A percentile compares a stretch with the other conserved stretches of the same genome.
These are phyloP conservation scores for Pseudomyrmex dendroicus DNA, from an alignment of 1,140 invertebrate species.

Conservation along the genomic window DNA sequence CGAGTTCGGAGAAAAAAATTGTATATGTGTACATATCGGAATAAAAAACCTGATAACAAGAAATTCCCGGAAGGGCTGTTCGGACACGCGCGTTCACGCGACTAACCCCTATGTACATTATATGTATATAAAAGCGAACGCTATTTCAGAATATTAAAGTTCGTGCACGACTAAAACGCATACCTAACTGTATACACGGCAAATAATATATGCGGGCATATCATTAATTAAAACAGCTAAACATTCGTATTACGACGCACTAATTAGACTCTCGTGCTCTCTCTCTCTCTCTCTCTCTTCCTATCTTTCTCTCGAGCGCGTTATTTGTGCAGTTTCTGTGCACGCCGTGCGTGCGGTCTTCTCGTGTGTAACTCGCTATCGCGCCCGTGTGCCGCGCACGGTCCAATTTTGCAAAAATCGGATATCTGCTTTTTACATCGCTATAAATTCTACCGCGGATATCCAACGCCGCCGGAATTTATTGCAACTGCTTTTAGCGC, in stretches of 20 bases:
- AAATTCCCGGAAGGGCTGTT: neutral
- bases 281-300: too few relatives aligned
- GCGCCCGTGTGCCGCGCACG: neutral
- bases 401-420: conserved; percentile 49
- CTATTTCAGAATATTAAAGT: conserved; percentile 41
- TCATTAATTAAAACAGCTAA: conserved; percentile 56
- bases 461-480: conserved; percentile 33
- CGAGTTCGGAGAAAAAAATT: too few relatives aligned
- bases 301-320: neutral
- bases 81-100: neutral
- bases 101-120: neutral
- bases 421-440: conserved; percentile 54
- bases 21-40: too few relatives aligned
- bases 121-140: conserved; percentile 31
- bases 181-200: neutral
- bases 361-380: conserved; percentile 15
- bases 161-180: neutral
- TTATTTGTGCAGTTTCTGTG: conserved; percentile 19
- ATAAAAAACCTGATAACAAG: neutral
- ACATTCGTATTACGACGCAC: conserved; percentile 49
- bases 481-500: conserved; percentile 47
- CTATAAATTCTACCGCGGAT: conserved; percentile 46
- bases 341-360: neutral
- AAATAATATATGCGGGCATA: conserved; percentile 18
- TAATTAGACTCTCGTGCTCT: conserved; percentile 42